phyloP scores from a whole-genome alignment of 2,113 vertebrate genomes.

The Brachyistius frenatus region DNA sequence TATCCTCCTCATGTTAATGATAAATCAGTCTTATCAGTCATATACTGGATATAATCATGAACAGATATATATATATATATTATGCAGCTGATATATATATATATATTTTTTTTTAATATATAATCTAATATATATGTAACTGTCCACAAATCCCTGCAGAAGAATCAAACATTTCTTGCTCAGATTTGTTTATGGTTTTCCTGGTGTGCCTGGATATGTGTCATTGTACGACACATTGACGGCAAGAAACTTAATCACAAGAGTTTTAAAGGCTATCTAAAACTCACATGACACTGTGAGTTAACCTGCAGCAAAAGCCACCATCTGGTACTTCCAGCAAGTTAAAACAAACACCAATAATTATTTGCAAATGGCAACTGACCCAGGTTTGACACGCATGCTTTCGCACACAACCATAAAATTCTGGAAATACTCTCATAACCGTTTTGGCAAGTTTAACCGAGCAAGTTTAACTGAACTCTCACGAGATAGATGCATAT shows the following conservation, averaged over 20 bases:
- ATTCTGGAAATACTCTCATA: conserved; percentile 43
- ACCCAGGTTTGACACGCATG: conserved; percentile 59
- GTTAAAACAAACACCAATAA: conserved; percentile 69
- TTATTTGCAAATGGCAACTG: conserved; percentile 71
- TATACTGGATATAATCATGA: conserved; percentile 38
- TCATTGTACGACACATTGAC: conserved; percentile 15
- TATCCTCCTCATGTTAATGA: conserved; percentile 50
- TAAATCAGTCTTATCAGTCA: conserved; percentile 57
- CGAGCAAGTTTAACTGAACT: conserved; percentile 45
- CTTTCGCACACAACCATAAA: conserved; percentile 42
- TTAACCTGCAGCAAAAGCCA: conserved; percentile 30
- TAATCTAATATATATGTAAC: not conserved
- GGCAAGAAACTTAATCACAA: conserved; percentile 13
- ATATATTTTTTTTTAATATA: no score
- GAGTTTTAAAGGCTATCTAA: conserved; percentile 31
- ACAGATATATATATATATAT: conserved; percentile 26
- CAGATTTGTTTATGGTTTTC: conserved; percentile 3
- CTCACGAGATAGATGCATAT: conserved; percentile 46
- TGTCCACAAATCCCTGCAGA: conserved; percentile 25
- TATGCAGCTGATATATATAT: no score
- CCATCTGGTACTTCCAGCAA: conserved; percentile 60
- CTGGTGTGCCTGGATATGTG: not conserved
- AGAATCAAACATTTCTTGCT: conserved; percentile 14
- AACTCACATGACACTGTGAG: conserved; percentile 49
- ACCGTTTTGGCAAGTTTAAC: conserved; percentile 44